phyloP scores from a whole-genome alignment of 2,113 vertebrate genomes.

The Jaculus jaculus region DNA sequence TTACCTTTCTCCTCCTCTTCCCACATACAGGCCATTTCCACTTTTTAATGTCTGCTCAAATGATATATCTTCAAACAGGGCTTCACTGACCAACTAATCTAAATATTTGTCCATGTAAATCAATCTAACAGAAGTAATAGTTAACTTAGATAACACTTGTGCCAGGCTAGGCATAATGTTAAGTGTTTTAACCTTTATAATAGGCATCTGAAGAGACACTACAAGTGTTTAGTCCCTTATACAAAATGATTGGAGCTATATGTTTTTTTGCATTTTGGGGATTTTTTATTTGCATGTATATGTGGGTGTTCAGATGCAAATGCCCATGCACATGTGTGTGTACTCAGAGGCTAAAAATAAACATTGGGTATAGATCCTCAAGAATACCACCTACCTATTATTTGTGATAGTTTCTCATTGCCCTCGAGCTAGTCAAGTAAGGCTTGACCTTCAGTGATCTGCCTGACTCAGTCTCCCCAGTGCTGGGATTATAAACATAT shows the following conservation, averaged over 20 bases:
- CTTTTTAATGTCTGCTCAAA: background rate
- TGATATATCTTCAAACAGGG: background rate
- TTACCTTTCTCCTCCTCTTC: conserved; percentile 1
- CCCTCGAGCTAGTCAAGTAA: too few relatives aligned
- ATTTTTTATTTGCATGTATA: conserved; percentile 6
- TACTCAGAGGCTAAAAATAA: too few relatives aligned
- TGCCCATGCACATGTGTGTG: too few relatives aligned
- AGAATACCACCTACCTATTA: too few relatives aligned
- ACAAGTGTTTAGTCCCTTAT: background rate
- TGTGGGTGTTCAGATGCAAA: too few relatives aligned
- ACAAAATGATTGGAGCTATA: background rate
- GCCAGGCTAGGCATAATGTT: background rate
- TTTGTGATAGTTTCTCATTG: too few relatives aligned
- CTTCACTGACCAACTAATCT: background rate
- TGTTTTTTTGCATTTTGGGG: background rate
- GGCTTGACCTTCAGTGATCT: too few relatives aligned
- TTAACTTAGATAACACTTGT: background rate
- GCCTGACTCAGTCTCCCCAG: too few relatives aligned
- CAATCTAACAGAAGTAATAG: background rate
- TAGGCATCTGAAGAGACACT: background rate
- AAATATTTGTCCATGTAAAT: background rate
- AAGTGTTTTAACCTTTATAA: background rate
- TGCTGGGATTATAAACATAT: too few relatives aligned
- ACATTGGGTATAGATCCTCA: too few relatives aligned
- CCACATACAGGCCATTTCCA: background rate